Evolutionary conservation across 1,140 invertebrate genomes (phyloP), one percentile per base, ranked within the genome.

Genomic region (Latrodectus geometricus): DNA sequence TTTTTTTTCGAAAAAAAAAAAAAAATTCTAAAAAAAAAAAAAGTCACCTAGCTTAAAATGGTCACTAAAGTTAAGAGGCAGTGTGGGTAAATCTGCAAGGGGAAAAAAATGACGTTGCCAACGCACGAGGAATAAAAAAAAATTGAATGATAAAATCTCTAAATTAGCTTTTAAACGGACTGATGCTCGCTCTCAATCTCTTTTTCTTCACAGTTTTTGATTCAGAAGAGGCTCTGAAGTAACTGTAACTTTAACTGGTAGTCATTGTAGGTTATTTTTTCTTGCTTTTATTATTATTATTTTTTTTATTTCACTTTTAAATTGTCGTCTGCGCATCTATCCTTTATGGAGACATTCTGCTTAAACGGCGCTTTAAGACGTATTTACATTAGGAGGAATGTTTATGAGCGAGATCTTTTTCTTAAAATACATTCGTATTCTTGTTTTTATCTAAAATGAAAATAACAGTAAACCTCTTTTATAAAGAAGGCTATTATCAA

Each of bases 91-190:
- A 70, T 15, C 20, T 12, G 52, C 15, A 74, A 20, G 9, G 20
- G 12, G 21, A 52, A 73, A 73, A 73, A 73, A 73, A 49, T 15
- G n/a, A 77, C 11, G 75, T 11, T 48, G 20, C 52, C 20, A 21
- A 23, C 69, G 54, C 12, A 48, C n/a, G 61, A 79, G 61, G 5
- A 61, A 21, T 8, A 74, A 83, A 83, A 66, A 82, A 73, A 56
- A 15, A 74, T 48, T 8, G 9, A 23, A 73, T 14, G 82, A 84
- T 84, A 84, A 84, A 68, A 84, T 84, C 82, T 84, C 72, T 84
- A 84, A 84, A 84, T 84, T 84, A 84, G 82, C 82, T 84, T 84
- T 84, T 84, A 84, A 84, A 84, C 82, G 82, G 72, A 76, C 72
- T 76, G 82, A 84, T 76, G 81, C 66, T 75, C 23, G 50, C 54